Percentiles rank a stretch among this genome's conserved stretches.
Conservation (phyloP, 2,888 invertebrate species). For the Synergus japonicus region DNA sequence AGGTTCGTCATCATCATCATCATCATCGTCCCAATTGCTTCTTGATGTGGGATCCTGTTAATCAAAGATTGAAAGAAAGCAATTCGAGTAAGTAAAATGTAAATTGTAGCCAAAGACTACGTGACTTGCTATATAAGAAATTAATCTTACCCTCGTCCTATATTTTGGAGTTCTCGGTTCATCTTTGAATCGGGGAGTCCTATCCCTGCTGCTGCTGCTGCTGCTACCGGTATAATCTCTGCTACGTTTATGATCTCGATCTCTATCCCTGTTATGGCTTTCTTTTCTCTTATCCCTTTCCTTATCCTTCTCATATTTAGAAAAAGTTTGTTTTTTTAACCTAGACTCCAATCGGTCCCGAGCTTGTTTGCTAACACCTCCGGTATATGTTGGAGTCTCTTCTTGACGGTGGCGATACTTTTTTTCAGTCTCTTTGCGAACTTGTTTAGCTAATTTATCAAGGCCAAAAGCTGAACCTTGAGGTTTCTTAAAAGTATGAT, state of each 20-base stretch:
- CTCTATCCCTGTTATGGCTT: slow-evolving; percentile 70
- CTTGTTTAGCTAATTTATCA: slow-evolving; percentile 90
- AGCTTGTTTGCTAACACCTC: slow-evolving; percentile 91
- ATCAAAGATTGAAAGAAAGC: background rate
- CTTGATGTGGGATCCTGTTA: slow-evolving; percentile 80
- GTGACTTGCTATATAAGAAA: too few relatives aligned
- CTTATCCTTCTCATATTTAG: slow-evolving; percentile 69
- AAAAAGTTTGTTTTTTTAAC: slow-evolving; percentile 72
- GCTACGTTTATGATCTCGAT: slow-evolving; percentile 63
- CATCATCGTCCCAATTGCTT: slow-evolving; percentile 90
- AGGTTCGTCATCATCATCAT: slow-evolving; percentile 80
- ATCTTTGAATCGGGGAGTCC: slow-evolving; percentile 84
- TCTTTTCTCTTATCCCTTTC: slow-evolving; percentile 60
- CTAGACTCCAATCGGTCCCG: slow-evolving; percentile 81
- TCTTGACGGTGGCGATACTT: slow-evolving; percentile 88
- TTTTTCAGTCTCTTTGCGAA: slow-evolving; percentile 81
- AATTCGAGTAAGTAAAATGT: too few relatives aligned
- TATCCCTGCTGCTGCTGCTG: slow-evolving; percentile 63
- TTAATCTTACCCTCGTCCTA: slow-evolving; percentile 71
- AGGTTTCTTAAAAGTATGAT: slow-evolving; percentile 85
- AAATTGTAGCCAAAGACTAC: too few relatives aligned
- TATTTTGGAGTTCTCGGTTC: slow-evolving; percentile 92
- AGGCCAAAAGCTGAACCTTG: slow-evolving; percentile 88
- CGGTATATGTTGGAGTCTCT: slow-evolving; percentile 96
- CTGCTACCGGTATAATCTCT: slow-evolving; percentile 62